Conservation (phyloP, 2,797 vertebrate species). For the Hyperoplus lanceolatus region DNA sequence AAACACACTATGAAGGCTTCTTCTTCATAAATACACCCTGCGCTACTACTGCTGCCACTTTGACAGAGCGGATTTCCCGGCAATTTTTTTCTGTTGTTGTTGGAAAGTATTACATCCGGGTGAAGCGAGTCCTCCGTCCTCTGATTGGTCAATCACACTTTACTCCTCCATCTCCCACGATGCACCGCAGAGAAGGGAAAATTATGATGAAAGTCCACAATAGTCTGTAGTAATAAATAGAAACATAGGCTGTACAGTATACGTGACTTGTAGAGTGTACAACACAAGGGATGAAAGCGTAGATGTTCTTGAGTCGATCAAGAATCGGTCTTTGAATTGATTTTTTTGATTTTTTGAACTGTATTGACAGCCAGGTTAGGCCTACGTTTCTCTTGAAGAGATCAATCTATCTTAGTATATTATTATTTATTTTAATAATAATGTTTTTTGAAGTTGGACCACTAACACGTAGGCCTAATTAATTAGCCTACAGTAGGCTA, state of each 20-base stretch:
- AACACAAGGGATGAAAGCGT: no score
- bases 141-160: conserved; percentile 54
- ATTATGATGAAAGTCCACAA: no score
- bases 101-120: conserved; percentile 64
- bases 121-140: not conserved
- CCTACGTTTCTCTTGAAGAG: no score
- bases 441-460: not conserved
- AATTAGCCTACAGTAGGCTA: not conserved
- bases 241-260: no score
- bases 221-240: no score
- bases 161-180: not conserved
- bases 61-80: conserved; percentile 48
- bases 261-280: no score
- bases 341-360: no score
- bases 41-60: not conserved
- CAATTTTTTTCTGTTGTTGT: conserved; percentile 50
- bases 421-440: no score
- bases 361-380: no score
- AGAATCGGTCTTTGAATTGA: no score
- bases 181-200: not conserved
- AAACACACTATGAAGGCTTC: not conserved
- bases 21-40: not conserved
- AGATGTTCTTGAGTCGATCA: no score
- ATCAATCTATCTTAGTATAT: no score
- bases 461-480: not conserved